Evolutionary conservation across 35 echinoderm and acorn worm genomes (phyloP).

Genomic region (Apostichopus californicus): DNA sequence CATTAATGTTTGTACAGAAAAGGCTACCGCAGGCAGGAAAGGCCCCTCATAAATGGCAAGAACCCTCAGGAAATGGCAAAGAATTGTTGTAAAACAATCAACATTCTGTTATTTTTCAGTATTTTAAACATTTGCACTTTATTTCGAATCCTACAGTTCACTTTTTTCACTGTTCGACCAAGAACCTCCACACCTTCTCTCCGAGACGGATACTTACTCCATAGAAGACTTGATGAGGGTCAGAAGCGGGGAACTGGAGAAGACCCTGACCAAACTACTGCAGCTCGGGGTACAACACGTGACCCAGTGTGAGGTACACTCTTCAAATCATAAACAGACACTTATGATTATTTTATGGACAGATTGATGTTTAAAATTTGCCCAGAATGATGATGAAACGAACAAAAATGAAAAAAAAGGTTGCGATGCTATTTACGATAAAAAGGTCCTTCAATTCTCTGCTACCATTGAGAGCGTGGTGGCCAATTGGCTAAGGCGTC

Average conservation of each 20-base stretch:
- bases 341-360: too few relatives aligned
- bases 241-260: constrained; percentile 77
- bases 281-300: constrained; percentile 41
- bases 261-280: constrained; percentile 39
- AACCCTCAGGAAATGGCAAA: background rate
- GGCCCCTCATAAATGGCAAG: too few relatives aligned
- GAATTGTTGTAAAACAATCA: background rate
- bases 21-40: too few relatives aligned
- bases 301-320: background rate
- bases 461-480: too few relatives aligned
- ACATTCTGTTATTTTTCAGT: background rate
- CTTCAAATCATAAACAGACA: background rate
- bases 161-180: constrained; percentile 58
- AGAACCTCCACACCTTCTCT: constrained; percentile 69
- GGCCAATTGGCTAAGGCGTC: too few relatives aligned
- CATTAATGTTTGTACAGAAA: too few relatives aligned
- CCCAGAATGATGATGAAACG: too few relatives aligned
- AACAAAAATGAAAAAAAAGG: background rate
- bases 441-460: background rate
- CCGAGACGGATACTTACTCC: constrained; percentile 81
- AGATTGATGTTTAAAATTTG: too few relatives aligned
- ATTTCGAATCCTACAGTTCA: background rate
- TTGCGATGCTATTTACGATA: background rate
- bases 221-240: constrained; percentile 77
- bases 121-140: background rate